Conservation (phyloP, 2,888 invertebrate genomes). For the Caenorhabditis drosophilae region DNA sequence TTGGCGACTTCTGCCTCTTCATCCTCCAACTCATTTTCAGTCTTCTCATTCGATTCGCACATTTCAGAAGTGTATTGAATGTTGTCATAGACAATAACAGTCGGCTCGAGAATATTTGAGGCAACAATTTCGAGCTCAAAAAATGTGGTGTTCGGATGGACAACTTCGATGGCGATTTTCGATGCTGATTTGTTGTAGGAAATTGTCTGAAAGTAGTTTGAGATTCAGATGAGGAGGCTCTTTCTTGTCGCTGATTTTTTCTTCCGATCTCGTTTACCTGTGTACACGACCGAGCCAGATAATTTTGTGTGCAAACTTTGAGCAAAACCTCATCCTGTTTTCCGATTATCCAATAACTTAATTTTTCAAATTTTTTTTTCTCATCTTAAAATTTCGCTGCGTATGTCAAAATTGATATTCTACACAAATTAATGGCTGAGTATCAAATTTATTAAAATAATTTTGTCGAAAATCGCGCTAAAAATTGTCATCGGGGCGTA, state of each 20-base stretch:
- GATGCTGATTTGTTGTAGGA: constrained; percentile 36
- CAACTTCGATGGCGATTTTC: constrained; percentile 53
- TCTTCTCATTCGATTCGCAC: constrained; percentile 33
- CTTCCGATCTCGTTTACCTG: no score
- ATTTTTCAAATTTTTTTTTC: constrained; percentile 7
- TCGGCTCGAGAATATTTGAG: constrained; percentile 47
- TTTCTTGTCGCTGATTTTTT: no score
- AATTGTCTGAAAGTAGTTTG: constrained; percentile 40
- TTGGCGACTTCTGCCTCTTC: constrained; percentile 12
- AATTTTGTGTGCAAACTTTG: constrained; percentile 58
- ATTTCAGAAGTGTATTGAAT: constrained; percentile 52
- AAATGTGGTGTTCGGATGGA: constrained; percentile 54
- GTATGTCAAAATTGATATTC: no score
- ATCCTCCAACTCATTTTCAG: constrained; percentile 1
- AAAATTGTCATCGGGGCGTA: no score
- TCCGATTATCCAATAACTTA: constrained; percentile 56
- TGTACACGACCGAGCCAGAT: constrained; percentile 53
- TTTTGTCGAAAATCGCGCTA: background rate
- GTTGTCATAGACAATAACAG: constrained; percentile 55
- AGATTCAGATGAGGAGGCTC: no score
- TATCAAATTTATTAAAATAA: no score
- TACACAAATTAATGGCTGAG: no score
- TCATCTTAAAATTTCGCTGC: no score
- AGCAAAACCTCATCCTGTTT: constrained; percentile 38
- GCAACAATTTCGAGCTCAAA: constrained; percentile 54